Base-by-base conservation (phyloP, 2,888 invertebrate species). In the Caradrina kadenii region DNA sequence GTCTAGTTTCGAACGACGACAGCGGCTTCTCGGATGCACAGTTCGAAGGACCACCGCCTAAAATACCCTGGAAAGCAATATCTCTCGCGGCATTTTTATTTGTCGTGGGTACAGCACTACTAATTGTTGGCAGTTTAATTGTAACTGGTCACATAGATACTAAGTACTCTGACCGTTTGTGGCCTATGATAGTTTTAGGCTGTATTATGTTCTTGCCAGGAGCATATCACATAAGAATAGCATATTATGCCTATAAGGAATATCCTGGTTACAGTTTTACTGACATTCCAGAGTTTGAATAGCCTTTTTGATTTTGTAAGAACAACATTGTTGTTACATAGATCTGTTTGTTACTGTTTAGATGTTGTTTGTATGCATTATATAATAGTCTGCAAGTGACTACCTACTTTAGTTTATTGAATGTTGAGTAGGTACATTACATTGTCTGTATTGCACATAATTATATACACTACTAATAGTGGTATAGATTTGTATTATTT, bases 141-240 rank as follows among this genome's bases (percentile, higher is more conserved):
- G 97, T 98, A 35, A 97, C 97, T 71, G 98, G 99, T 21, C 97
- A 98, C 86, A 97, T 98, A 88, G 97, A 97, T 87, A 96, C 97
- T 45, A 97, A 98, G 96, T 98, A 99, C 93, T 97, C 97, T 2
- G 98, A 99, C 91, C 96, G 98, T 75, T 97, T 98, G 90, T 98
- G 98, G 98, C 99, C 99, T 1, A 96, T 99, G 92, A 97, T 99
- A 77, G 97, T 99, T 82, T 95, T 99, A 87, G 99, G 99, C 45
- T 96, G 97, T 26, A 96, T 99, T 50, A 98, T 99, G 98, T 98
- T 99, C 88, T 97, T 99, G 81, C 99, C 99, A 0, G 99, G 99
- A 52, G 98, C 98, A 63, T 99, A 99, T 93, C 99, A 99, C 90
- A 97, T 98, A 59, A 97, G 98, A 84, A 98, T 99, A 88, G 98